Evolutionary conservation across 2,113 vertebrate species (phyloP).

Genomic region (Gambusia holbrooki): DNA sequence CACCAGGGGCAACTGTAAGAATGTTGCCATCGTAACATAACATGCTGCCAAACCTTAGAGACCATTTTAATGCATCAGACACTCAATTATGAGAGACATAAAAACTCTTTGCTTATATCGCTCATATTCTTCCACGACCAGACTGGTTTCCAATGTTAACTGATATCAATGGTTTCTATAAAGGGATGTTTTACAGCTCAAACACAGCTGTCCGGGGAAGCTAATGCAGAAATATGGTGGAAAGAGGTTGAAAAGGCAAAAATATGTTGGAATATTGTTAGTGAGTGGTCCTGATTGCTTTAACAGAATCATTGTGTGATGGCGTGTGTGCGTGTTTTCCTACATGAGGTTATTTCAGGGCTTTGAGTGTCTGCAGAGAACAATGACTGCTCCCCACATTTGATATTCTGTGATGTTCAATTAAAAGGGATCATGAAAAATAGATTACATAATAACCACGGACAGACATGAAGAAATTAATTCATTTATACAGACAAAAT

Average conservation of each 20-base stretch:
- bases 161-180: conserved; percentile 64
- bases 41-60: conserved; percentile 52
- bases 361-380: conserved; percentile 57
- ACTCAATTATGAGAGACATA: conserved; percentile 64
- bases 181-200: conserved; percentile 68
- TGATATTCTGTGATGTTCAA: conserved; percentile 37
- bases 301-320: conserved; percentile 59
- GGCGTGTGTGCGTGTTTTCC: conserved; percentile 16
- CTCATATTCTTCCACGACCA: conserved; percentile 47
- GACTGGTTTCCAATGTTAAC: conserved; percentile 69
- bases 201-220: conserved; percentile 52
- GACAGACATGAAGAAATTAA: not conserved
- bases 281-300: conserved; percentile 73
- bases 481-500: not conserved
- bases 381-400: conserved; percentile 59
- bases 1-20: conserved; percentile 29
- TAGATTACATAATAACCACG: conserved; percentile 11
- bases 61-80: conserved; percentile 62
- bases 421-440: conserved; percentile 42
- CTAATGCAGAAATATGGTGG: conserved; percentile 57
- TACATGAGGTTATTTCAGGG: conserved; percentile 19
- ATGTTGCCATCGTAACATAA: conserved; percentile 69
- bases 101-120: conserved; percentile 57
- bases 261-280: conserved; percentile 56
- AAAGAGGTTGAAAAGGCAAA: conserved; percentile 57